Percentiles rank a stretch among this genome's conserved stretches.
phyloP scores from a whole-genome alignment of 92 coral and sea anemone genomes.

The Virgularia gustaviana region DNA sequence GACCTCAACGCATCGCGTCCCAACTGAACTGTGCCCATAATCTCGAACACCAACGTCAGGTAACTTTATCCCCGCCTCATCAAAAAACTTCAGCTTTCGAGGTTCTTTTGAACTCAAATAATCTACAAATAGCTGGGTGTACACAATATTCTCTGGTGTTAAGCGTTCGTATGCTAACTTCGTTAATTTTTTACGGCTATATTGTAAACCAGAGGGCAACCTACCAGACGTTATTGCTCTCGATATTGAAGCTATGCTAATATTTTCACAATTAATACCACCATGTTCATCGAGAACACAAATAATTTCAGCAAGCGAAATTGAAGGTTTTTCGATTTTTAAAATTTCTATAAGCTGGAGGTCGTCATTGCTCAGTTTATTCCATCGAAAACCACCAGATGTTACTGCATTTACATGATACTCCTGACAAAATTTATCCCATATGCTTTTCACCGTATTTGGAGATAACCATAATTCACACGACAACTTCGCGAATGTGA shows the following conservation, averaged over 20 bases:
- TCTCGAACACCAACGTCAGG: background rate
- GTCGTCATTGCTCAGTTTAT: slow-evolving; percentile 9
- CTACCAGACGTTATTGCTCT: slow-evolving; percentile 22
- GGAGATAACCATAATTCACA: background rate
- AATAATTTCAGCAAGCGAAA: background rate
- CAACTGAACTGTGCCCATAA: slow-evolving; percentile 17
- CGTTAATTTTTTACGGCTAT: slow-evolving; percentile 29
- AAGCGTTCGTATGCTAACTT: slow-evolving; percentile 24
- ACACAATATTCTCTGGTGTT: slow-evolving; percentile 6
- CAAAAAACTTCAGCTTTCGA: slow-evolving; percentile 9
- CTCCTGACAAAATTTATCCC: slow-evolving; percentile 23
- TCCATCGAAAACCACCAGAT: slow-evolving; percentile 10
- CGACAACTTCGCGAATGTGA: background rate
- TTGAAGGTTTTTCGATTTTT: slow-evolving; percentile 1
- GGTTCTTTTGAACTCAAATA: slow-evolving; percentile 5
- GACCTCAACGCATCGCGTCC: slow-evolving; percentile 34
- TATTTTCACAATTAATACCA: background rate
- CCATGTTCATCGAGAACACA: background rate
- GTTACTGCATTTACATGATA: background rate
- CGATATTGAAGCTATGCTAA: background rate
- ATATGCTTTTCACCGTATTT: slow-evolving; percentile 16
- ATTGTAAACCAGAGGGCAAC: slow-evolving; percentile 15
- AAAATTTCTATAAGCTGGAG: slow-evolving; percentile 11
- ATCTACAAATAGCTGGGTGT: background rate
- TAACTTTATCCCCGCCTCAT: background rate